A percentile compares a stretch with the other conserved stretches of the same genome.
Evolutionary conservation across 2,113 vertebrate species (phyloP).

Genomic region (Psilopsiagon aymara): DNA sequence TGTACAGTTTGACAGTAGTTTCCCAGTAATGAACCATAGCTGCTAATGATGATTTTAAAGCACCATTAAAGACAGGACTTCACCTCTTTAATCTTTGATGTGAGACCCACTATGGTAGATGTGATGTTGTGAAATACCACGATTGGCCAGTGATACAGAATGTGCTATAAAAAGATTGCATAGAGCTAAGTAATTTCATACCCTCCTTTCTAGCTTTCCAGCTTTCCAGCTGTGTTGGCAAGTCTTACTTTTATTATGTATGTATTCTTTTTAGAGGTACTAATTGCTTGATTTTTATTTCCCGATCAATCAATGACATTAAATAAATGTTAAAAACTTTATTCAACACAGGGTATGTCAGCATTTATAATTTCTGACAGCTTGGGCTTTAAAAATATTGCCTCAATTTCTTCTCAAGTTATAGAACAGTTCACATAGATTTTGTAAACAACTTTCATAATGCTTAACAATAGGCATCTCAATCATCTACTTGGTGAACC

Average conservation of each 20-base stretch:
- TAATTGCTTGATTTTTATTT: constrained; percentile 1
- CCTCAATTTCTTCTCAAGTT: not conserved
- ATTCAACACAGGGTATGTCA: not conserved
- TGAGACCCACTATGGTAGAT: not conserved
- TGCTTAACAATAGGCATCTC: not conserved
- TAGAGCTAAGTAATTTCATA: not conserved
- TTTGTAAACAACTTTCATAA: not conserved
- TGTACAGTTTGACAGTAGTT: not conserved
- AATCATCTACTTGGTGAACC: not conserved
- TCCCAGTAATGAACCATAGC: not conserved
- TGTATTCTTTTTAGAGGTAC: not conserved
- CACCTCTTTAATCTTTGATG: not conserved
- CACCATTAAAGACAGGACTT: not conserved
- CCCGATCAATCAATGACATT: not conserved
- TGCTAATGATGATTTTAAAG: constrained; percentile 5
- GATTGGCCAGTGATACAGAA: not conserved
- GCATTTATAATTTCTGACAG: not conserved
- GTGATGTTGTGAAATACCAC: not conserved
- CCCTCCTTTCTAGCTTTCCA: not conserved
- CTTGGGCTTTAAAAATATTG: not conserved
- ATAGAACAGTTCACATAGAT: not conserved
- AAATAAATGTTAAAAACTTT: not conserved
- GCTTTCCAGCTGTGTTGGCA: not conserved
- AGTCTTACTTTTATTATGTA: not conserved
- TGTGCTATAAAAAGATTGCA: not conserved